Percentiles rank a stretch among this genome's conserved stretches.
Evolutionary conservation across 2,797 vertebrate species (phyloP).

Genomic region (Gastrophryne carolinensis): DNA sequence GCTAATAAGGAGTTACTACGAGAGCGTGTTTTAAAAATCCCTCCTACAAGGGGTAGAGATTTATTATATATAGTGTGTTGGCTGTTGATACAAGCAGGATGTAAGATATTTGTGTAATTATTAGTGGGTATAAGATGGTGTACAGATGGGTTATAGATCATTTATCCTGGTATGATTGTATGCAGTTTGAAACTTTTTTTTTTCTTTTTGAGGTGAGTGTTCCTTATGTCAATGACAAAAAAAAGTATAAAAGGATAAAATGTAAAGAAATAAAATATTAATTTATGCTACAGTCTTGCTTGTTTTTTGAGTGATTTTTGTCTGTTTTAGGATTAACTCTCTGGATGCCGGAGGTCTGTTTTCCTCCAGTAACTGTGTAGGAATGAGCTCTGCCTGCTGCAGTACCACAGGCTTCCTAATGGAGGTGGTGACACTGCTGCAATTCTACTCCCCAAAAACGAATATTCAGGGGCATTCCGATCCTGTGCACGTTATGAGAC

Average conservation of each 20-base stretch:
- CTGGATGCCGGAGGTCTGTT: too few relatives aligned
- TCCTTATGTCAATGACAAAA: slow-evolving; percentile 64
- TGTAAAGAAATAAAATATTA: slow-evolving; percentile 61
- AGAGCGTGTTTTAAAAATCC: neutral
- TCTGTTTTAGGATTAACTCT: too few relatives aligned
- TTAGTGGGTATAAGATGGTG: slow-evolving; percentile 9
- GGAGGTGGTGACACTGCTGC: too few relatives aligned
- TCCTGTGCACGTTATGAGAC: too few relatives aligned
- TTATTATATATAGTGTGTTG: slow-evolving; percentile 23
- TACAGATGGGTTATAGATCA: slow-evolving; percentile 14
- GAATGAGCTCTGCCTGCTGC: too few relatives aligned
- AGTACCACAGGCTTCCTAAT: too few relatives aligned
- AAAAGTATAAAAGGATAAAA: slow-evolving; percentile 68
- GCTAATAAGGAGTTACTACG: neutral
- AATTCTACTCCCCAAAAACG: too few relatives aligned
- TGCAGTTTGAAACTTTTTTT: slow-evolving; percentile 58
- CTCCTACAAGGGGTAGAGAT: neutral
- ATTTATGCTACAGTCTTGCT: slow-evolving; percentile 59
- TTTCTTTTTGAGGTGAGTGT: slow-evolving; percentile 57
- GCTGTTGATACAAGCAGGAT: slow-evolving; percentile 18
- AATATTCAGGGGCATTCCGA: too few relatives aligned
- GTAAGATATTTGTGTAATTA: slow-evolving; percentile 27
- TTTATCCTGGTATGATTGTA: slow-evolving; percentile 60
- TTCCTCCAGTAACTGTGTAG: too few relatives aligned
- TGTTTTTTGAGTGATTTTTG: neutral